Base-by-base conservation (phyloP, 2,888 invertebrate species). In the Branchipolynoe longqiensis region DNA sequence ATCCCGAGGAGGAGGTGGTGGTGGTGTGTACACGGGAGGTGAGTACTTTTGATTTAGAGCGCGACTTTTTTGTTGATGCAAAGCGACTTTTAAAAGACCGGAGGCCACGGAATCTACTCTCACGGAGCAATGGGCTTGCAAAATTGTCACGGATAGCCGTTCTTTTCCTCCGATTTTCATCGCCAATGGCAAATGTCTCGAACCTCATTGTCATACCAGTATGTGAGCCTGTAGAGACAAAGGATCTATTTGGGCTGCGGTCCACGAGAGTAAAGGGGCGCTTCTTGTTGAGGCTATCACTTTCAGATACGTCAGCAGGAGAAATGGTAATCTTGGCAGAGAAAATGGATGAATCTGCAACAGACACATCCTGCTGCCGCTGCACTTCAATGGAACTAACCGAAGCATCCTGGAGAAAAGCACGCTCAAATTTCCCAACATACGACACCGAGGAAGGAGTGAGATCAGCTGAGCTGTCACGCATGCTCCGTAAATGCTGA, bases 401-500 rank as follows among this genome's bases (percentile, higher is more conserved):
- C 14, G 78, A 78, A 0, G 28, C 78, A 78, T 78, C 25, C 18
- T 48, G 41, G 0, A 78, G 78, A 31, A 48, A 48, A 48, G 41
- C 78, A n/a, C 31, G 41, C 48, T 78, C 78, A 48, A 78, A 78
- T 18, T 25, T 41, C 48, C 62, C 28, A 4, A 36, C 62, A 28
- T 22, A 36, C 1, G 83, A 59, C 28, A 25, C 28, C 25, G 12
- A 36, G 0, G 41, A 6, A 0, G 33, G 28, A 36, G 22, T 36
- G 40, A 31, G 58, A 38, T 58, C 64, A 14, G 38, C 41, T n/a
- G 40, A 36, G 22, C n/a, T 1, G 90, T 91, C 40, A 90, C 89
- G 87, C 88, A 92, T 89, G 12, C 90, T 90, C 12, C 91, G 89
- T 64, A 92, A 87, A 84, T 91, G 91, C 59, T 89, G 87, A 0